Evolutionary conservation across 2,113 vertebrate species (phyloP).

Genomic region (Sakesphorus luctuosus): DNA sequence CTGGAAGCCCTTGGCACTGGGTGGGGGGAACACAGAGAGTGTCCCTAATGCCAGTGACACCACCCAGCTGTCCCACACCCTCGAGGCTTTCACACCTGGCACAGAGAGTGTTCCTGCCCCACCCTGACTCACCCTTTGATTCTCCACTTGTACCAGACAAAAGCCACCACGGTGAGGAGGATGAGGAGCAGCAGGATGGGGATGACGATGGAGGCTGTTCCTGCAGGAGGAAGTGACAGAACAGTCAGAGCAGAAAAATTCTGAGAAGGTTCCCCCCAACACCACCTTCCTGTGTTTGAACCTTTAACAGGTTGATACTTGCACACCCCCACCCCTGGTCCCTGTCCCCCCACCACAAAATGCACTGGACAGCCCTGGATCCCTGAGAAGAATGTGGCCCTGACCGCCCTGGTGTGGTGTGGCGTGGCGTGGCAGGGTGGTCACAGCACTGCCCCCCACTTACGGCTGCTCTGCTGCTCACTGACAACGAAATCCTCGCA

Average conservation of each 20-base stretch:
- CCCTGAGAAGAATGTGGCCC: fast-evolving
- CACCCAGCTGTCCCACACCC: not conserved
- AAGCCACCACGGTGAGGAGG: conserved; percentile 82
- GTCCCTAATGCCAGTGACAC: not conserved
- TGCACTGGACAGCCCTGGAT: fast-evolving
- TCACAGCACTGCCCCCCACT: not conserved
- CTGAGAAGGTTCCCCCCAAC: too few species aligned
- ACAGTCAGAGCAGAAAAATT: not conserved
- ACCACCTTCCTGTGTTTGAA: too few species aligned
- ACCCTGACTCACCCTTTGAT: conserved; percentile 87
- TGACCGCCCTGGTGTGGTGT: fast-evolving
- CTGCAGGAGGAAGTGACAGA: conserved; percentile 39
- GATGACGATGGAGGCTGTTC: conserved; percentile 83
- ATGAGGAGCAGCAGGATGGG: conserved; percentile 86
- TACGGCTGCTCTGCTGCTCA: conserved; percentile 72
- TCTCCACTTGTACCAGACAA: conserved; percentile 92
- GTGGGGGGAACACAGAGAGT: not conserved
- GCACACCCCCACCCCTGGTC: not conserved
- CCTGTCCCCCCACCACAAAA: not conserved
- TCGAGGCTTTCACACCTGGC: not conserved
- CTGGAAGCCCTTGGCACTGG: conserved; percentile 95
- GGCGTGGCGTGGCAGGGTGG: too few species aligned
- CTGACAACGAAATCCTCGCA: conserved; percentile 69
- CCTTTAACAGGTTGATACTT: not conserved
- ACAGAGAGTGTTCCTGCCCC: fast-evolving